phyloP scores from a whole-genome alignment of 1,140 invertebrate genomes.

The Drosophila pruinosa region DNA sequence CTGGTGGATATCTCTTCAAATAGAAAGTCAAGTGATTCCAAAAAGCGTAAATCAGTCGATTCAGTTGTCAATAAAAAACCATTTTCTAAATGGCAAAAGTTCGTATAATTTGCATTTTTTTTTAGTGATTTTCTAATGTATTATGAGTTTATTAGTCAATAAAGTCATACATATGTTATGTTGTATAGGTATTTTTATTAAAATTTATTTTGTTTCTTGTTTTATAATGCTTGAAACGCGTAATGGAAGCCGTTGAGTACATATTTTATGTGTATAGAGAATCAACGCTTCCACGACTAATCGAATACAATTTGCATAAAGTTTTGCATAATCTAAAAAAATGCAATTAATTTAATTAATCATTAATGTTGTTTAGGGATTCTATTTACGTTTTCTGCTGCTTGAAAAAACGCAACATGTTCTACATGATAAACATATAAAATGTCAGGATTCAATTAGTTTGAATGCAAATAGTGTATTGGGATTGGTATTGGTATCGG shows the following conservation, averaged over 20 bases:
- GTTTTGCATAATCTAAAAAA: conserved; percentile 53
- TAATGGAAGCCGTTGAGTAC: conserved; percentile 21
- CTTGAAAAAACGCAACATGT: conserved; percentile 34
- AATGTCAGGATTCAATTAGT: conserved; percentile 42
- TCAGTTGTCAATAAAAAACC: neutral
- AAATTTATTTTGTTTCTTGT: conserved; percentile 51
- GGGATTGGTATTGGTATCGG: conserved; percentile 52
- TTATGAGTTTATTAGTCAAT: neutral
- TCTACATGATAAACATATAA: conserved; percentile 34
- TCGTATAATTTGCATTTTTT: conserved; percentile 4
- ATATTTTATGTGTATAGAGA: conserved; percentile 30
- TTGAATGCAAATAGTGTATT: conserved; percentile 58
- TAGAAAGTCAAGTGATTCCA: neutral
- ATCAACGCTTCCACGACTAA: conserved; percentile 45
- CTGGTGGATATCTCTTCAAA: neutral
- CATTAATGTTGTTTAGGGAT: conserved; percentile 35
- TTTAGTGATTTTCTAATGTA: too few relatives aligned
- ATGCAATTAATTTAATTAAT: conserved; percentile 39
- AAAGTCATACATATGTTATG: neutral
- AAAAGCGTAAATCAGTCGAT: conserved; percentile 14
- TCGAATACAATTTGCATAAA: conserved; percentile 52
- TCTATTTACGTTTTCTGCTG: conserved; percentile 37
- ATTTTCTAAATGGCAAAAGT: conserved; percentile 54
- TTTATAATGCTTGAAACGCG: conserved; percentile 57
- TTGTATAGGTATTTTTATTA: conserved; percentile 66